Conservation (phyloP, 2,797 vertebrate genomes). For the Streptopelia turtur region DNA sequence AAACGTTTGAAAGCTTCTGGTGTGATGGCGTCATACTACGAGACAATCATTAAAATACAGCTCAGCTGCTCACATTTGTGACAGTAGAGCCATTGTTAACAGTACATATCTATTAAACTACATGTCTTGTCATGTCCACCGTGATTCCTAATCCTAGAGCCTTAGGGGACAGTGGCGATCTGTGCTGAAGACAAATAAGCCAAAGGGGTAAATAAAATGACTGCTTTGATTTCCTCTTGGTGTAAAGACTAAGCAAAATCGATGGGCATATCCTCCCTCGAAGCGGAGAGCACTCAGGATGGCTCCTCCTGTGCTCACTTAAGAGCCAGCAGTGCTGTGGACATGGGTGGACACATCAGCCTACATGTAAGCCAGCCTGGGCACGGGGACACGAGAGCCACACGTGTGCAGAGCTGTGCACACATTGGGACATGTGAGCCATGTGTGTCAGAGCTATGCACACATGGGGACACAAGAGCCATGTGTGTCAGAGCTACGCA, state of each 20-base stretch:
- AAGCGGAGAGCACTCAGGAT: neutral
- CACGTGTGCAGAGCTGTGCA: neutral
- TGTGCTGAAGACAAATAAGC: constrained; percentile 57
- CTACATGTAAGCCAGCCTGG: neutral
- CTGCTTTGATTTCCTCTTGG: constrained; percentile 21
- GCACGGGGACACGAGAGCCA: accelerated
- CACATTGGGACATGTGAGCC: too few species aligned
- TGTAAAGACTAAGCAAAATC: constrained; percentile 15
- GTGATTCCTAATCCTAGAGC: neutral
- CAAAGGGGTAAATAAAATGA: constrained; percentile 65
- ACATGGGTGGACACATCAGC: neutral
- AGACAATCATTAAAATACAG: constrained; percentile 39
- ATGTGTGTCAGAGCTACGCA: neutral
- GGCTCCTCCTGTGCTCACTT: neutral
- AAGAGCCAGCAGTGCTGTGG: neutral
- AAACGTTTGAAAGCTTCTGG: constrained; percentile 46
- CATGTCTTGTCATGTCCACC: neutral
- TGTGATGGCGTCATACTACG: constrained; percentile 41
- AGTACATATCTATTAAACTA: constrained; percentile 38
- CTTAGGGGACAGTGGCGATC: constrained; percentile 55
- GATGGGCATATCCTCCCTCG: neutral
- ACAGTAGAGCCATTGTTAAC: constrained; percentile 46
- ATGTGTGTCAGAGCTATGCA: too few species aligned
- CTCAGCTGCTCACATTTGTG: constrained; percentile 30
- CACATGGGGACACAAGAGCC: neutral